Conservation (phyloP, 1,140 invertebrate species). For the Drosophila neocordata region DNA sequence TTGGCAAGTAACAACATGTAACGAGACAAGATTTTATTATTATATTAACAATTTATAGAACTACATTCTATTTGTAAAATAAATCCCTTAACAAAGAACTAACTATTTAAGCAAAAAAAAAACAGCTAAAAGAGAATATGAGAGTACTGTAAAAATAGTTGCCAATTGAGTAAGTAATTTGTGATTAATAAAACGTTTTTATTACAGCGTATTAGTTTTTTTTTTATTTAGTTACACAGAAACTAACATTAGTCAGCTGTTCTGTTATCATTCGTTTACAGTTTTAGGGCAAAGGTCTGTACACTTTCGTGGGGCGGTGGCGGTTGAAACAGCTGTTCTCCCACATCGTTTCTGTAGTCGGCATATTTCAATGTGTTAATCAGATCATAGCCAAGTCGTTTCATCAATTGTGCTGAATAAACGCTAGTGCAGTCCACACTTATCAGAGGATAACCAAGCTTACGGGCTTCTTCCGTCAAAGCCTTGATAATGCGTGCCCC, state of each 20-base stretch:
- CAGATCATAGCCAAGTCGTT: slow-evolving; percentile 50
- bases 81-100: too few species aligned
- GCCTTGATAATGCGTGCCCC: slow-evolving; percentile 46
- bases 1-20: neutral
- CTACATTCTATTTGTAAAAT: too few species aligned
- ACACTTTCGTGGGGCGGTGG: slow-evolving; percentile 59
- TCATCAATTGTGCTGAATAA: slow-evolving; percentile 52
- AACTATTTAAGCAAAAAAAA: too few species aligned
- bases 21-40: too few species aligned
- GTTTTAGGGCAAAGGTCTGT: slow-evolving; percentile 51
- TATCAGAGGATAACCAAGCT: slow-evolving; percentile 47
- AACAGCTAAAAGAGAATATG: too few species aligned
- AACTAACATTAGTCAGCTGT: neutral
- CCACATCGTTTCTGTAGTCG: slow-evolving; percentile 46
- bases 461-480: slow-evolving; percentile 18
- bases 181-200: too few species aligned
- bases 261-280: slow-evolving; percentile 10
- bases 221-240: too few species aligned
- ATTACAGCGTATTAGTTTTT: too few species aligned
- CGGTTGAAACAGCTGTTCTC: slow-evolving; percentile 48
- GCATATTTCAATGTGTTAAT: slow-evolving; percentile 42
- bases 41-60: too few species aligned
- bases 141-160: too few species aligned
- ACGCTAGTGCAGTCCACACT: slow-evolving; percentile 63
- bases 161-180: too few species aligned